Conservation (phyloP, 2,888 invertebrate species). For the Petrolisthes cinctipes region DNA sequence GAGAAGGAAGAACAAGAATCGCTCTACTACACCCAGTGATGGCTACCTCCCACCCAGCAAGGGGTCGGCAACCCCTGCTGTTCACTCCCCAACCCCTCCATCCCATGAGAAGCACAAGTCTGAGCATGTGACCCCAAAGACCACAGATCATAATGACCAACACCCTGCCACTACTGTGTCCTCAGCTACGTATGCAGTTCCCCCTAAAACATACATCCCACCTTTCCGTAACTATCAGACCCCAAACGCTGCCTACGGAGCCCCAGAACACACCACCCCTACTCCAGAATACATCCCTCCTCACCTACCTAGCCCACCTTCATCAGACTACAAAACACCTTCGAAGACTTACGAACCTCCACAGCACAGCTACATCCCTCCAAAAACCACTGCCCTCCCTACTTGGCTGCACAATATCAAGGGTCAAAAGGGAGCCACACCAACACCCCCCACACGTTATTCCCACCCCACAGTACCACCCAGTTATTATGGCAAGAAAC, state of each 20-base stretch:
- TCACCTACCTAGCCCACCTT: constrained; percentile 12
- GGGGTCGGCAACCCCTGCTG: constrained; percentile 8
- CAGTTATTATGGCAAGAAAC: constrained; percentile 5
- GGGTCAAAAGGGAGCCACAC: neutral
- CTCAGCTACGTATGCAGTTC: constrained; percentile 9
- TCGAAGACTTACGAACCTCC: constrained; percentile 36
- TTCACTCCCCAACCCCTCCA: neutral
- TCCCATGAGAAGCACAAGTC: neutral
- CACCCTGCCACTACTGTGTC: constrained; percentile 13
- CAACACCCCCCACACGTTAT: constrained; percentile 24
- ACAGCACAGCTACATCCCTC: constrained; percentile 35
- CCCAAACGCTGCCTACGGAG: neutral
- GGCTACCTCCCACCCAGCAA: constrained; percentile 28
- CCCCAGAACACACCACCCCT: constrained; percentile 14
- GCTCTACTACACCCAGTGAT: constrained; percentile 42
- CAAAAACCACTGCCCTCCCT: constrained; percentile 28
- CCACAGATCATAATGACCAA: constrained; percentile 6
- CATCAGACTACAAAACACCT: constrained; percentile 17
- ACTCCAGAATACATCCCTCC: constrained; percentile 17
- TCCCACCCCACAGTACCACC: constrained; percentile 26
- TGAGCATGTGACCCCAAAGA: constrained; percentile 16
- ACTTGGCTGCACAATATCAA: constrained; percentile 42
- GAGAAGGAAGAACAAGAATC: constrained; percentile 44
- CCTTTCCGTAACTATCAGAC: constrained; percentile 30
- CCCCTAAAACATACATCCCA: constrained; percentile 36